These are phyloP conservation scores for Habroteleia sp. DNA, from an alignment of 2,888 invertebrate genomes.

Conservation along the genomic window DNA sequence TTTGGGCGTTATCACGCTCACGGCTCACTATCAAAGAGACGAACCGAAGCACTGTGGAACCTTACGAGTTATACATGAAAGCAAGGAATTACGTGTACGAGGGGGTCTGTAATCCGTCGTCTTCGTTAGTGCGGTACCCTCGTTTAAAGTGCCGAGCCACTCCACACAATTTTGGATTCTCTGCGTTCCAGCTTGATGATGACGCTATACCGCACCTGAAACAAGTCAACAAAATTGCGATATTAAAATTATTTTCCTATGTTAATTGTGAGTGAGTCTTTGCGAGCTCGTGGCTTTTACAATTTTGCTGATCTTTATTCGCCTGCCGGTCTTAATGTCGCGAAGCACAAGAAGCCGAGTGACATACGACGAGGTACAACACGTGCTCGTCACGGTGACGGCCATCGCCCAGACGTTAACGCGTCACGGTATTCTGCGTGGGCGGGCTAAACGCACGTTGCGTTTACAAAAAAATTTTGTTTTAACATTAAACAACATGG, in stretches of 20 bases:
- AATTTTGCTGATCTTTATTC: constrained; percentile 68
- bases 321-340: constrained; percentile 58
- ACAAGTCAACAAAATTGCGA: constrained; percentile 63
- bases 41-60: constrained; percentile 77
- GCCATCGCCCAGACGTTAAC: constrained; percentile 78
- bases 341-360: constrained; percentile 69
- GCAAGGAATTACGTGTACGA: constrained; percentile 60
- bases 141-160: constrained; percentile 76
- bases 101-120: constrained; percentile 72
- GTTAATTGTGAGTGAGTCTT: constrained; percentile 53
- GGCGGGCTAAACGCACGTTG: constrained; percentile 77
- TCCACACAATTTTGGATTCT: constrained; percentile 76
- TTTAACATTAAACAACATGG: constrained; percentile 56
- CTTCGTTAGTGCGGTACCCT: constrained; percentile 72
- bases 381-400: constrained; percentile 80
- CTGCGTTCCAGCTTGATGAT: constrained; percentile 78
- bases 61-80: constrained; percentile 68
- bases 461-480: constrained; percentile 48
- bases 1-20: constrained; percentile 74
- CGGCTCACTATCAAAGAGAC: constrained; percentile 71
- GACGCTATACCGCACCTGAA: constrained; percentile 80
- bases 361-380: constrained; percentile 78
- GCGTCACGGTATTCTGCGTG: constrained; percentile 74
- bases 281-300: neutral
- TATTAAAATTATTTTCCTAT: constrained; percentile 14